A percentile compares a stretch with the other conserved stretches of the same genome.
Conservation (phyloP, 2,797 vertebrate species). For the Lateolabrax maculatus region DNA sequence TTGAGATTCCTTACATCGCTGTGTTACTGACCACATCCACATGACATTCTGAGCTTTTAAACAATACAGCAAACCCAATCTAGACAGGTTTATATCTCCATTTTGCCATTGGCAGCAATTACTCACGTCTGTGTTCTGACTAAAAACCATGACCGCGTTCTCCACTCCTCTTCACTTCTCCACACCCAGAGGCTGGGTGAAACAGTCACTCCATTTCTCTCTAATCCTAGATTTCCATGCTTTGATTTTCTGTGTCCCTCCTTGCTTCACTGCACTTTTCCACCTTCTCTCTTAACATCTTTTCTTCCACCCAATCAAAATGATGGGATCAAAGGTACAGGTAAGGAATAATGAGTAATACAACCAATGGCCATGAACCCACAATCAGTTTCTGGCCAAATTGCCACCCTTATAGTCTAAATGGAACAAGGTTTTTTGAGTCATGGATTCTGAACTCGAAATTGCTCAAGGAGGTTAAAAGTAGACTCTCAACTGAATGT, state of each 20-base stretch:
- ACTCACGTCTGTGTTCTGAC: slow-evolving; percentile 72
- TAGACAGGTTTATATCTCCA: slow-evolving; percentile 55
- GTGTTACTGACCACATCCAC: slow-evolving; percentile 28
- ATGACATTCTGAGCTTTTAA: slow-evolving; percentile 37
- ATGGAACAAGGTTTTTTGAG: slow-evolving; percentile 27
- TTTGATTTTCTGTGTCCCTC: slow-evolving; percentile 69
- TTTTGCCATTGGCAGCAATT: slow-evolving; percentile 74
- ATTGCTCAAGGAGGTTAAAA: slow-evolving; percentile 33
- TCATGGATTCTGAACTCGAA: slow-evolving; percentile 14
- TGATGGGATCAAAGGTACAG: slow-evolving; percentile 58
- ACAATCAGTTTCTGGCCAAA: slow-evolving; percentile 29
- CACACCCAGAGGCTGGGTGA: slow-evolving; percentile 68
- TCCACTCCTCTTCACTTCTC: slow-evolving; percentile 56
- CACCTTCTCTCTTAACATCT: slow-evolving; percentile 41
- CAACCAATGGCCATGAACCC: slow-evolving; percentile 35
- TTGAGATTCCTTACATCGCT: slow-evolving; percentile 20
- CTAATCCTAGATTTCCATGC: slow-evolving; percentile 76
- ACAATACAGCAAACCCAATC: slow-evolving; percentile 54
- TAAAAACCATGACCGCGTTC: slow-evolving; percentile 69
- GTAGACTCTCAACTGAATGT: background rate
- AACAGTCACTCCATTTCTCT: slow-evolving; percentile 64
- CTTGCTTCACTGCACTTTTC: slow-evolving; percentile 33
- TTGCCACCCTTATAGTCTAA: slow-evolving; percentile 19
- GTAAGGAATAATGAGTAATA: slow-evolving; percentile 49
- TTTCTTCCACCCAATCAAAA: slow-evolving; percentile 46